Percentiles rank a stretch among this genome's conserved stretches.
phyloP scores from a whole-genome alignment of 2,888 invertebrate genomes.

The Lampropteryx suffumata region DNA sequence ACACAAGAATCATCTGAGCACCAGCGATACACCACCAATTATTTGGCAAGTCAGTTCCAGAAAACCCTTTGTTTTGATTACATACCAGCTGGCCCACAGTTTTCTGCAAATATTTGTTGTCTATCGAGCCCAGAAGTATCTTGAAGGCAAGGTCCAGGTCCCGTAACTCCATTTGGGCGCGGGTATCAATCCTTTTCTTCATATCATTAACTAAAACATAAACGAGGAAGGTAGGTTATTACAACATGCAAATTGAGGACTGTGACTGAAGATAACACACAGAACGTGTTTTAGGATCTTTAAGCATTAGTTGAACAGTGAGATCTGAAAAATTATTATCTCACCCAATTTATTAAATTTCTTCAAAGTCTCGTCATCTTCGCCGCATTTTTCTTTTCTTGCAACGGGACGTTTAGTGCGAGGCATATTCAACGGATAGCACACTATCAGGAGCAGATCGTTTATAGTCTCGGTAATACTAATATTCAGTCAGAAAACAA shows the following conservation, averaged over 20 bases:
- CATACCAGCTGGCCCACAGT: slow-evolving; percentile 69
- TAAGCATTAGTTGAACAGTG: not conserved
- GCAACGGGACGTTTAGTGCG: slow-evolving; percentile 69
- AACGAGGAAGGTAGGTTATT: not conserved
- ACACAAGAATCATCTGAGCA: too few species aligned
- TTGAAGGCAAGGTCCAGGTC: slow-evolving; percentile 66
- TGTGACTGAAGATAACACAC: too few species aligned
- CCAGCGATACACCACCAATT: too few species aligned
- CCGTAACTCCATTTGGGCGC: slow-evolving; percentile 52
- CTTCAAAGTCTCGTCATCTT: slow-evolving; percentile 56
- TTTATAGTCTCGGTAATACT: too few species aligned
- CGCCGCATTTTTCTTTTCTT: slow-evolving; percentile 56
- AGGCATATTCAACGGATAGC: slow-evolving; percentile 56
- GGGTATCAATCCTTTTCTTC: slow-evolving; percentile 58
- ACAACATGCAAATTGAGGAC: too few species aligned
- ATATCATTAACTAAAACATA: slow-evolving; percentile 53
- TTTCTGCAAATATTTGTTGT: slow-evolving; percentile 53
- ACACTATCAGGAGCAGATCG: too few species aligned
- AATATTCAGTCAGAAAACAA: too few species aligned
- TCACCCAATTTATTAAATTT: slow-evolving; percentile 64
- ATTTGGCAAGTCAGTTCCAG: too few species aligned
- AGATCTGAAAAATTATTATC: not conserved
- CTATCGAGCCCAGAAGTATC: slow-evolving; percentile 59
- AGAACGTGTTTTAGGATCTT: too few species aligned
- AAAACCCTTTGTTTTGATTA: not conserved